Conservation (phyloP, 2,113 vertebrate genomes). For the Glareola pratincola region DNA sequence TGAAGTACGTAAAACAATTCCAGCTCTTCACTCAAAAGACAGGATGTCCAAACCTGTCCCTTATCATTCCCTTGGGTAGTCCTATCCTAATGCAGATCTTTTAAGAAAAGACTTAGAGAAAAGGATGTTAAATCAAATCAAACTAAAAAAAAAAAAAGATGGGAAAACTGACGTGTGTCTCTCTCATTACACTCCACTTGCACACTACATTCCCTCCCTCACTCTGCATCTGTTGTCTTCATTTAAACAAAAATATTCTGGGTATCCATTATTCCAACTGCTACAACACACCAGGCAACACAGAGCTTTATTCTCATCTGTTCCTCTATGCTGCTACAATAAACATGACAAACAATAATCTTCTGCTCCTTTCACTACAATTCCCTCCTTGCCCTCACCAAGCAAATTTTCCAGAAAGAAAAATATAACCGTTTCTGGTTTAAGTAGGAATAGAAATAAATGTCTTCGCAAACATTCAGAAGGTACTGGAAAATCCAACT, state of each 20-base stretch:
- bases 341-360: neutral
- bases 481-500: neutral
- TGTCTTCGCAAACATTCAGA: neutral
- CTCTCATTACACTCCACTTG: neutral
- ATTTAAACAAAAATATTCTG: neutral
- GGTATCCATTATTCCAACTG: neutral
- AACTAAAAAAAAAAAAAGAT: neutral
- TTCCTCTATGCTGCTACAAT: neutral
- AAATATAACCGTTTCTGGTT: neutral
- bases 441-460: neutral
- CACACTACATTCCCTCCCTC: neutral
- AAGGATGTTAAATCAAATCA: neutral
- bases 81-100: neutral
- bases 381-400: neutral
- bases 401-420: neutral
- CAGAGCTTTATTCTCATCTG: neutral
- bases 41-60: neutral
- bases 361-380: neutral
- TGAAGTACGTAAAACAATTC: neutral
- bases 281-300: neutral
- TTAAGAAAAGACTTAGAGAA: neutral
- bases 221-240: neutral
- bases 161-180: neutral
- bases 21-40: neutral
- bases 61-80: neutral